These are phyloP conservation scores for Oreochromis grahami DNA, from an alignment of 2,797 vertebrate species.

Conservation along the genomic window DNA sequence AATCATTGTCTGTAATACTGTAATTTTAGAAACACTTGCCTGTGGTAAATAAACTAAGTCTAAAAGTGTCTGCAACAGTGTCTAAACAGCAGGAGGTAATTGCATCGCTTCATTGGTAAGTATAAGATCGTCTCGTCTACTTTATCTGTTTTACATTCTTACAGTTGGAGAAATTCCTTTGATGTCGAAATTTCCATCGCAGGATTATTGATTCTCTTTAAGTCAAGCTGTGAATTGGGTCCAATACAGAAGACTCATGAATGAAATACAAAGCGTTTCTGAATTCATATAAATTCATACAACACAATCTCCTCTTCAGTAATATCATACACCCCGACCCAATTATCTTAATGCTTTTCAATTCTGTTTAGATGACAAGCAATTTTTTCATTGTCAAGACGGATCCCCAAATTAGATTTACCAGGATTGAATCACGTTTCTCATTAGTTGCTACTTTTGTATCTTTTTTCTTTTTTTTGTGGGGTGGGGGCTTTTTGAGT, in stretches of 20 bases:
- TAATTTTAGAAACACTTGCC: conserved; percentile 8
- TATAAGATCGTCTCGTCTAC: conserved; percentile 1
- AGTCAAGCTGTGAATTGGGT: conserved; percentile 32
- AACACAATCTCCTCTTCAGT: conserved; percentile 1
- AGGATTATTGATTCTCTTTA: conserved; percentile 60
- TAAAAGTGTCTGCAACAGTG: conserved; percentile 12
- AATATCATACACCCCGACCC: neutral
- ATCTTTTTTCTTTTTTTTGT: neutral
- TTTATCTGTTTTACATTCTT: conserved; percentile 27
- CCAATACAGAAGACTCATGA: neutral
- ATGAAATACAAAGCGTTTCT: conserved; percentile 15
- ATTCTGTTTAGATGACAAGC: neutral
- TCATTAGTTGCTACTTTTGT: conserved; percentile 29
- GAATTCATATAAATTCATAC: neutral
- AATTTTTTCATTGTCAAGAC: neutral
- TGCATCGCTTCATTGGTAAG: conserved; percentile 14
- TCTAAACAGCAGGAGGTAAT: conserved; percentile 14
- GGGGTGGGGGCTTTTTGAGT: neutral
- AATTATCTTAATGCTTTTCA: neutral
- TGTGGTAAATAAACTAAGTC: conserved; percentile 5
- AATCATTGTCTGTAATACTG: neutral
- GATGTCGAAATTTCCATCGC: conserved; percentile 39
- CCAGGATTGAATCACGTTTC: conserved; percentile 26
- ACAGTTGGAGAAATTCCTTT: conserved; percentile 41
- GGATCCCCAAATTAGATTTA: conserved; percentile 26